These are phyloP conservation scores for Drosophila nigritarsus DNA, from an alignment of 2,888 invertebrate species.

Conservation along the genomic window DNA sequence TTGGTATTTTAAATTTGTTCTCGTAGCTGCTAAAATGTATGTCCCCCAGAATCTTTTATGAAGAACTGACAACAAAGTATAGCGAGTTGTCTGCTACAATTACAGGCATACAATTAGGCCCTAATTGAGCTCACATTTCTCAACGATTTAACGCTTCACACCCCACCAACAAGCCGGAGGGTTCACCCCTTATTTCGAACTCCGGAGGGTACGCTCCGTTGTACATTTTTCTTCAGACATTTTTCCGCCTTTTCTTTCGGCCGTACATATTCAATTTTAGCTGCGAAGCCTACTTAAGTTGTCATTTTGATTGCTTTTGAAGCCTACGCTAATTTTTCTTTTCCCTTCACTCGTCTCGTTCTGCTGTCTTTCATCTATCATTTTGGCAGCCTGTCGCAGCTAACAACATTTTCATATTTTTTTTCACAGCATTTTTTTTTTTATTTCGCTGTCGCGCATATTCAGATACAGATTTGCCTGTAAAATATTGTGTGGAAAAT, in stretches of 20 bases:
- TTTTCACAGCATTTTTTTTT: constrained; percentile 36
- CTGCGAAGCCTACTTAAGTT: constrained; percentile 78
- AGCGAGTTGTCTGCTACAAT: constrained; percentile 53
- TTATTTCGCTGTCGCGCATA: constrained; percentile 35
- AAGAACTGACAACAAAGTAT: constrained; percentile 7
- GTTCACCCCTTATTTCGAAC: constrained; percentile 21
- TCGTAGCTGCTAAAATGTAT: constrained; percentile 17
- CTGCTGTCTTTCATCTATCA: constrained; percentile 59
- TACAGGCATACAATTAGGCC: constrained; percentile 58
- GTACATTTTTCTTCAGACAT: constrained; percentile 20
- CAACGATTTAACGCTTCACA: constrained; percentile 27
- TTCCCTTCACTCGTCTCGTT: background rate
- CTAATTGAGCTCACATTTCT: constrained; percentile 61
- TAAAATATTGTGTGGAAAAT: constrained; percentile 56
- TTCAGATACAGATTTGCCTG: constrained; percentile 58
- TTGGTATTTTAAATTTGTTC: constrained; percentile 37
- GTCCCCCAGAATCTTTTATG: constrained; percentile 10
- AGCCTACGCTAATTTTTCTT: constrained; percentile 72
- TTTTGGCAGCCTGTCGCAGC: constrained; percentile 61
- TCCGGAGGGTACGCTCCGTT: constrained; percentile 2
- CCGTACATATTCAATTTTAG: constrained; percentile 43
- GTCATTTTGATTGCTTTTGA: constrained; percentile 81
- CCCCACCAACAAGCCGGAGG: background rate
- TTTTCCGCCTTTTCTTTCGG: constrained; percentile 32
- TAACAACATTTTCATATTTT: constrained; percentile 68